Evolutionary conservation across 2,113 vertebrate genomes (phyloP).

Genomic region (Ibidorhyncha struthersii): DNA sequence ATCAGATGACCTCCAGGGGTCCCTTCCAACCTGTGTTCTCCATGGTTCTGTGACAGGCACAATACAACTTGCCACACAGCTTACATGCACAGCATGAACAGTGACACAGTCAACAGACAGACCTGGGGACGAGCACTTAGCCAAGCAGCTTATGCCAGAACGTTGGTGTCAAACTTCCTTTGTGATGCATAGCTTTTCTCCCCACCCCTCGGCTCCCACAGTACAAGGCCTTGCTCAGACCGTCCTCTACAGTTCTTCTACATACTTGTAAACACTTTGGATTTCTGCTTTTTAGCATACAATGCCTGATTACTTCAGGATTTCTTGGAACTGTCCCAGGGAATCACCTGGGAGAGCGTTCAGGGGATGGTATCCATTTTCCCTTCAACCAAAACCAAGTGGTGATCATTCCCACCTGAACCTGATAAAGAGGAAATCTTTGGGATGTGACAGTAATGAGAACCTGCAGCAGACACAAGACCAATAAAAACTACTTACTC

Average conservation of each 20-base stretch:
- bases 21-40: not conserved
- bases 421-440: not conserved
- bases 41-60: not conserved
- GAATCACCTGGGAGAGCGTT: not conserved
- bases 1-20: fast-evolving
- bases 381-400: not conserved
- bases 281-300: not conserved
- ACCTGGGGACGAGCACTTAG: not conserved
- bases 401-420: not conserved
- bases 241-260: not conserved
- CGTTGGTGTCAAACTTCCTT: not conserved
- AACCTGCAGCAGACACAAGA: not conserved
- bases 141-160: not conserved
- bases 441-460: not conserved
- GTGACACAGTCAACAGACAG: not conserved
- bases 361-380: not conserved
- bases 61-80: not conserved
- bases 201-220: not conserved
- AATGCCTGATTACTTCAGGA: not conserved
- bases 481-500: not conserved
- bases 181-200: not conserved
- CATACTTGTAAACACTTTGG: not conserved
- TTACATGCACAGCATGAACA: not conserved
- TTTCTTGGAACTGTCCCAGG: not conserved
- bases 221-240: not conserved